Evolutionary conservation across 2,113 vertebrate species (phyloP), one percentile per base, ranked within the genome.

Genomic region (Drymodes brunneopygia): DNA sequence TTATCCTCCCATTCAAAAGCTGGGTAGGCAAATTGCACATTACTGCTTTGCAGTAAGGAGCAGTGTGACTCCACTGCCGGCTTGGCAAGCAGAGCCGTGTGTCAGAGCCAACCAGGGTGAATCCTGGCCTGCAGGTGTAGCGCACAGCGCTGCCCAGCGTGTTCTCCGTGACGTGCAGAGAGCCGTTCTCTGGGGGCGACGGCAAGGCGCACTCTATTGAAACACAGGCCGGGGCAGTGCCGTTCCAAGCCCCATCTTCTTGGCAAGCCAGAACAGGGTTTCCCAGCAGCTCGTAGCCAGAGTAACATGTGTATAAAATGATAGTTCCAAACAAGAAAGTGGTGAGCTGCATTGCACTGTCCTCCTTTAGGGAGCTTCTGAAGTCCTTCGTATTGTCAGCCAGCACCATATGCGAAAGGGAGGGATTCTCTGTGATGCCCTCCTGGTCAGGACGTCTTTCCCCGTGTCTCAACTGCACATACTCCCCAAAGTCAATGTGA

Each of bases 401-500:
- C 36, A 66, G 33, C 72, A 93, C 36, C 13, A 21, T 36, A 38
- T 61, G 88, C 0, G 60, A 91, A 85, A 70, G 75, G 71, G 92
- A 78, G 40, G 97, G 97, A 42, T 47, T 83, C 50, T 96, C 80
- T 66, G 93, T 88, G 89, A 94, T 81, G 1, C 92, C 70, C 12
- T 97, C 97, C 31, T 86, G 96, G 62, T 94, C 88, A 64, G 97
- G 87, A 90, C 47, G 87, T 11, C 77, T 92, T 80, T 97, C 98
- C 36, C 77, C 66, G 2, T 80, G 96, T 85, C 67, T 95, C 82
- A 99, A 69, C 72, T 98, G 98, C 21, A 97, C 15, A 4, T 98
- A 99, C 29, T 99, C 98, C 31, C 99, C 99, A 42, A 99, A 99
- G 93, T 99, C 99, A 73, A 99, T 99, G 95, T 99, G 99, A 47